phyloP scores from a whole-genome alignment of 1,140 invertebrate genomes.

The Drosophila novamexicana region DNA sequence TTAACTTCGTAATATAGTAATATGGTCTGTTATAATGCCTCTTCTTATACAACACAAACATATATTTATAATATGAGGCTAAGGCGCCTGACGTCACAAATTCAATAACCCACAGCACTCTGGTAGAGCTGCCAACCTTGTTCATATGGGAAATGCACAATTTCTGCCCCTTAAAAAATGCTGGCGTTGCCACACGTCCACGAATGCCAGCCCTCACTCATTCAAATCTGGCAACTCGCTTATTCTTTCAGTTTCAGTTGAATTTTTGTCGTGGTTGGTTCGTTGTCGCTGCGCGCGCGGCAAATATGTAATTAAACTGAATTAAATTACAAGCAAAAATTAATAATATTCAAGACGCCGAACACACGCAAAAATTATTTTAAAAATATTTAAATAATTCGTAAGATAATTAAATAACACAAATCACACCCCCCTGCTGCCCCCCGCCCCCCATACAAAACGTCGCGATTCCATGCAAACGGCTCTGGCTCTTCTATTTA shows the following conservation, averaged over 20 bases:
- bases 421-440: constrained; percentile 43
- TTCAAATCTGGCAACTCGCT: constrained; percentile 46
- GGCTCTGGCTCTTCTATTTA: constrained; percentile 46
- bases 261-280: constrained; percentile 53
- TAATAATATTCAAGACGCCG: constrained; percentile 67
- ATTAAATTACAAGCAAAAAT: constrained; percentile 46
- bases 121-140: constrained; percentile 5
- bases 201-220: constrained; percentile 23
- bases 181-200: constrained; percentile 13
- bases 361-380: constrained; percentile 66
- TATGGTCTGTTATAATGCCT: too few species aligned
- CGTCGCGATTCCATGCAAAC: constrained; percentile 40
- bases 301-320: constrained; percentile 48
- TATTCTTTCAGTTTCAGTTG: constrained; percentile 50
- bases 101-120: background rate
- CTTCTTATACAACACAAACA: too few species aligned
- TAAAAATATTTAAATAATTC: constrained; percentile 16
- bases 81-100: constrained; percentile 23
- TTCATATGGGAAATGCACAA: background rate
- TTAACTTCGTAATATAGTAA: too few species aligned
- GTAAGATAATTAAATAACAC: constrained; percentile 42
- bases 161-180: background rate
- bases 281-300: constrained; percentile 49
- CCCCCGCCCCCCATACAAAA: constrained; percentile 7
- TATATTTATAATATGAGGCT: too few species aligned